A percentile compares a stretch with the other conserved stretches of the same genome.
Conservation (phyloP, 2,113 vertebrate species). For the Mungos mungo region DNA sequence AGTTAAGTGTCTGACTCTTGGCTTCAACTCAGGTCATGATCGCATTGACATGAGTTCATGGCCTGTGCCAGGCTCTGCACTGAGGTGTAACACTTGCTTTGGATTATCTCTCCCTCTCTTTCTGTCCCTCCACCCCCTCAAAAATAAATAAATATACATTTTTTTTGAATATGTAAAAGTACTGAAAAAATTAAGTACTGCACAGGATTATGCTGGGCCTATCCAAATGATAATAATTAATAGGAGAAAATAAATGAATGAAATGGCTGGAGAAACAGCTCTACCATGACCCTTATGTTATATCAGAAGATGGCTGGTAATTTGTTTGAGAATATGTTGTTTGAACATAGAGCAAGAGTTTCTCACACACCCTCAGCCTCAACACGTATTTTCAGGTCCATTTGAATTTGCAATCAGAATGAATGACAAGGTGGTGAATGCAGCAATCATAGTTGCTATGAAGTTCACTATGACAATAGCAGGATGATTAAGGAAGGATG, state of each 20-base stretch:
- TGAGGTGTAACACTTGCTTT: too few relatives aligned
- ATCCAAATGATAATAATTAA: not conserved
- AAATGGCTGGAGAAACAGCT: conserved; percentile 3
- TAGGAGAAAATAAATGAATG: not conserved
- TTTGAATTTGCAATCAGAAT: not conserved
- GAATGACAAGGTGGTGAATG: not conserved
- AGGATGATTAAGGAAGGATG: not conserved
- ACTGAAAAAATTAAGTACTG: not conserved
- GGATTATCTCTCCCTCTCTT: too few relatives aligned
- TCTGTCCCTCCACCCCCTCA: too few relatives aligned
- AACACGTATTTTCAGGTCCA: not conserved
- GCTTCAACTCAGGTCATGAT: too few relatives aligned
- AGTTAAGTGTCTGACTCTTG: too few relatives aligned
- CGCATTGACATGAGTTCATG: too few relatives aligned
- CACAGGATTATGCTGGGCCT: not conserved
- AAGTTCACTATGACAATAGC: not conserved
- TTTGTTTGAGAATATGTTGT: not conserved
- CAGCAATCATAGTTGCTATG: not conserved
- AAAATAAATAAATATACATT: too few relatives aligned
- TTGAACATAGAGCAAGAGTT: not conserved
- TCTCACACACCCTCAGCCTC: not conserved
- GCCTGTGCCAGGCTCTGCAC: too few relatives aligned
- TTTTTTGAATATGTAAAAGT: not conserved
- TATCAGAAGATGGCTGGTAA: not conserved
- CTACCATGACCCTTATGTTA: not conserved